These are phyloP conservation scores for Heliconius eleuchia DNA, from an alignment of 1,140 invertebrate genomes.

Conservation along the genomic window DNA sequence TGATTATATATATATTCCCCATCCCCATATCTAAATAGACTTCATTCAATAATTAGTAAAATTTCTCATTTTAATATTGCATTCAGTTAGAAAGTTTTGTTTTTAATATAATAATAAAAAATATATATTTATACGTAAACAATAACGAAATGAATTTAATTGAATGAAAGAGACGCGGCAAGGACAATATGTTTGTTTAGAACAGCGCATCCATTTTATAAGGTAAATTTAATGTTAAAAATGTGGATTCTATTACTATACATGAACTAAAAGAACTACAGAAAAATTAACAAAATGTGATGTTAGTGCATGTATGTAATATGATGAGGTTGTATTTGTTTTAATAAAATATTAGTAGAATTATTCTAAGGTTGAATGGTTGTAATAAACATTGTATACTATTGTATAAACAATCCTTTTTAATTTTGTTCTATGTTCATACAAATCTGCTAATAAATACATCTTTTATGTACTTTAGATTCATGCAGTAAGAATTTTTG, in stretches of 20 bases:
- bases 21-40: neutral
- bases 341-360: too few relatives aligned
- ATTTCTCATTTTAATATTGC: neutral
- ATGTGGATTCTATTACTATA: neutral
- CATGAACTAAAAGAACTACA: neutral
- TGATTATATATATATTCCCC: neutral
- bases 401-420: neutral
- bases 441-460: too few relatives aligned
- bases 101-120: neutral
- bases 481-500: too few relatives aligned
- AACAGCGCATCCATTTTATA: neutral
- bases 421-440: neutral
- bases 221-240: slow-evolving; percentile 6
- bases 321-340: too few relatives aligned
- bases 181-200: slow-evolving; percentile 4
- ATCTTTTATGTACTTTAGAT: too few relatives aligned
- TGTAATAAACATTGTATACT: too few relatives aligned
- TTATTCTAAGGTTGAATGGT: too few relatives aligned
- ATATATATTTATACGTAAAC: neutral
- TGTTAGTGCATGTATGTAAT: neutral
- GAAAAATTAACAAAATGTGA: neutral
- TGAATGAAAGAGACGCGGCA: neutral
- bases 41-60: neutral
- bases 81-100: neutral
- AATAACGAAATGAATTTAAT: neutral